Conservation (phyloP, 2,888 invertebrate genomes). For the Nasonovia ribisnigri region DNA sequence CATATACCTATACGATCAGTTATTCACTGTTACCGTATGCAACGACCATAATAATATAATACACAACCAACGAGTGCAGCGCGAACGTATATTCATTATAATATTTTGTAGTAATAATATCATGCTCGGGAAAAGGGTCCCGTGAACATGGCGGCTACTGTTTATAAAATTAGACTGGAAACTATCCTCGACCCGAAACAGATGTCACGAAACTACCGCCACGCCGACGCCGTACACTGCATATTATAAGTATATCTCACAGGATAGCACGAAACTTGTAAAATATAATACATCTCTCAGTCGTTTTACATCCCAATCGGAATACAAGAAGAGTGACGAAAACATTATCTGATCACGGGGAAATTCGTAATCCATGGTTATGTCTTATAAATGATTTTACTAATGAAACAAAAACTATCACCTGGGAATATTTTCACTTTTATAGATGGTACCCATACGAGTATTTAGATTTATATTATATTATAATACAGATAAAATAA, state of each 20-base stretch:
- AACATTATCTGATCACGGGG: background rate
- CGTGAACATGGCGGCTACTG: constrained; percentile 19
- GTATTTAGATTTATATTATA: background rate
- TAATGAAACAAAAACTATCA: background rate
- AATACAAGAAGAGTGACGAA: background rate
- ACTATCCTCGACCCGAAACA: constrained; percentile 24
- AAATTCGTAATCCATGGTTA: background rate
- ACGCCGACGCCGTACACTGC: background rate
- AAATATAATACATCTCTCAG: background rate
- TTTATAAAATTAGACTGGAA: constrained; percentile 53
- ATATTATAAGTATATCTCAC: too few relatives aligned
- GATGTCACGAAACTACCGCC: constrained; percentile 37
- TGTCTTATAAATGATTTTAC: background rate
- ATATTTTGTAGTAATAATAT: background rate
- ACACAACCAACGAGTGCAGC: background rate
- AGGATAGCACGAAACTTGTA: background rate
- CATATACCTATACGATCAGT: background rate
- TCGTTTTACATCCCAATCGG: background rate
- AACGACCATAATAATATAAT: background rate
- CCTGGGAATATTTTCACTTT: background rate
- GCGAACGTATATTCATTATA: background rate
- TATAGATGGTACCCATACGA: background rate
- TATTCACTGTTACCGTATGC: background rate
- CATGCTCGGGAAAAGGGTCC: constrained; percentile 20
- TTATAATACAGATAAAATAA: background rate